Conservation (phyloP, 2,113 vertebrate species). For the Neomonachus schauinslandi region DNA sequence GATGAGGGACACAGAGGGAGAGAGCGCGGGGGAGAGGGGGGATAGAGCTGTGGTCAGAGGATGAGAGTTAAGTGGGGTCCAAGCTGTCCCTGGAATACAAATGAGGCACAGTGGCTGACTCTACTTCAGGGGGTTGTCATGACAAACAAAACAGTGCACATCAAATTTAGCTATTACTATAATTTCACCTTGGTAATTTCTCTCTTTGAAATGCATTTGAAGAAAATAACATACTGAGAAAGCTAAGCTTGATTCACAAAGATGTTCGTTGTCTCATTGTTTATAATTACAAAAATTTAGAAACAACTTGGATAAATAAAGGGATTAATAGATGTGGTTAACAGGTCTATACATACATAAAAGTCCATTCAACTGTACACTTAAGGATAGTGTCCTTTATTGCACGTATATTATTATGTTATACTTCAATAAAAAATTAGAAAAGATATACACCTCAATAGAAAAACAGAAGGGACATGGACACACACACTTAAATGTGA, state of each 20-base stretch:
- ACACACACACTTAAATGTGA: not conserved
- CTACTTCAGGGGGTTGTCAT: not conserved
- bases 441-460: not conserved
- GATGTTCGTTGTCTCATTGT: not conserved
- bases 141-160: not conserved
- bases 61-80: not conserved
- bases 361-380: not conserved
- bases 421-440: not conserved
- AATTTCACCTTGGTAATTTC: not conserved
- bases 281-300: not conserved
- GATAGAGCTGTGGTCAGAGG: not conserved
- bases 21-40: not conserved
- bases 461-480: not conserved
- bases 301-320: slow-evolving; percentile 50
- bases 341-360: not conserved
- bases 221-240: slow-evolving; percentile 2
- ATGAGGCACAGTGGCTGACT: not conserved
- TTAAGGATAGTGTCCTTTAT: not conserved
- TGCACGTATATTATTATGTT: not conserved
- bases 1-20: not conserved
- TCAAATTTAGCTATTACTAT: not conserved
- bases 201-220: slow-evolving; percentile 36
- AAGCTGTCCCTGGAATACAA: not conserved
- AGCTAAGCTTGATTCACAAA: not conserved
- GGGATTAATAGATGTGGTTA: not conserved